These are phyloP conservation scores for Melanostigma gelatinosum DNA, from an alignment of 2,113 vertebrate genomes.

Conservation along the genomic window DNA sequence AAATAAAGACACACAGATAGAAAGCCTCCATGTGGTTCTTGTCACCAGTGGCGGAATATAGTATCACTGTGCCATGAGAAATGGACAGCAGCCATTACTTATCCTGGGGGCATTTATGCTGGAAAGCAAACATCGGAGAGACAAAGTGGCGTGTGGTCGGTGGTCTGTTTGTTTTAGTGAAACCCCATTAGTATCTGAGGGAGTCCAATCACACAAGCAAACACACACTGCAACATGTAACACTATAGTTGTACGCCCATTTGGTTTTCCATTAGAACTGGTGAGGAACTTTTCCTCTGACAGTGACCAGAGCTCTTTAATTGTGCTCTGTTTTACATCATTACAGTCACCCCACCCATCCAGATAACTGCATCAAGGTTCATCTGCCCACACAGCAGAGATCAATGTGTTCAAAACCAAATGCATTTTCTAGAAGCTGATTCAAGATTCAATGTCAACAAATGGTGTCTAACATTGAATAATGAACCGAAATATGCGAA, in stretches of 20 bases:
- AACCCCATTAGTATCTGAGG: slow-evolving; percentile 54
- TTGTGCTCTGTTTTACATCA: slow-evolving; percentile 39
- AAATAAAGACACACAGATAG: neutral
- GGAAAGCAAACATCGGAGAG: slow-evolving; percentile 45
- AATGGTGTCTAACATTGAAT: neutral
- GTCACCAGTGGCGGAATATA: neutral
- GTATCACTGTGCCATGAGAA: neutral
- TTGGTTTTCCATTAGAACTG: slow-evolving; percentile 23
- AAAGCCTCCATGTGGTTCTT: neutral
- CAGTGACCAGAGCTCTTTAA: slow-evolving; percentile 58
- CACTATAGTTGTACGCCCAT: neutral
- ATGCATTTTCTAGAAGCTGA: neutral
- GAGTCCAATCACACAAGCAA: slow-evolving; percentile 11
- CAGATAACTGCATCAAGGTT: slow-evolving; percentile 12
- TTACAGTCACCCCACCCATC: slow-evolving; percentile 57
- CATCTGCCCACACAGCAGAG: slow-evolving; percentile 4
- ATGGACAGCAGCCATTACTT: neutral
- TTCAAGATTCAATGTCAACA: neutral
- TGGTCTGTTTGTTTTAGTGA: slow-evolving; percentile 52
- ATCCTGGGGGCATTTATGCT: slow-evolving; percentile 25
- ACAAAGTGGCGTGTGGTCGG: slow-evolving; percentile 27
- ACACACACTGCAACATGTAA: neutral
- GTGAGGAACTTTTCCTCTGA: slow-evolving; percentile 24
- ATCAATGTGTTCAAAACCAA: neutral
- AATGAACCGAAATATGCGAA: neutral